Base-by-base conservation (phyloP, 2,113 vertebrate species). In the Oncorhynchus gorbuscha region DNA sequence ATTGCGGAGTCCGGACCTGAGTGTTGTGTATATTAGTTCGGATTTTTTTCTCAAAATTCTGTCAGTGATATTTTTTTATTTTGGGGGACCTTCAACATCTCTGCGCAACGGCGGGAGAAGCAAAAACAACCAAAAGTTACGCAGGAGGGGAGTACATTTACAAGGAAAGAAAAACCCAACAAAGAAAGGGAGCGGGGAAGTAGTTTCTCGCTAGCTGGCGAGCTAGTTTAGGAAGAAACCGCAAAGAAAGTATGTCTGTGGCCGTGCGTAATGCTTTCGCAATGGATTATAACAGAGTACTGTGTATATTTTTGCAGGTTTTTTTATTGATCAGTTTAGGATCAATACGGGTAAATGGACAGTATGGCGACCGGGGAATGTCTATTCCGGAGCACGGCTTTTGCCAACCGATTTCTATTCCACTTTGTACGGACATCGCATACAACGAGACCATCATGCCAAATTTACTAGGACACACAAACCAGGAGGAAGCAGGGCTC, bases 371-470 rank as follows among this genome's bases (percentile, higher is more conserved):
- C 79, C 89, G 95, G 1, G 96, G 95, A 22, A 94, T 96, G 93
- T 96, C 95, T 3, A 85, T 96, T 58, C 95, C 96, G 74, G 96
- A 96, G 89, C 96, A 97, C 77, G 96, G 96, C 11, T 97, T 95
- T 75, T 97, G 96, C 85, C 96, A 97, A 83, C 94, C 95, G 18
- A 97, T 97, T 70, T 94, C 95, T 86, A 97, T 97, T 76, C 96
- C 96, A 9, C 93, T 97, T 84, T 97, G 96, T 79, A 96, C 96
- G 72, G 96, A 97, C 90, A 96, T 97, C 86, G 95, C 95, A 0
- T 96, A 96, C 92, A 96, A 96, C 89, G 93, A 96, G 90, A 96
- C 95, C 59, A 96, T 96, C 89, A 95, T 96, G 95, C 95, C 95
- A 32, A 96, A 96, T 89, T 86, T 96, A 81, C 93, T 96, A 79